A percentile compares a stretch with the other conserved stretches of the same genome.
phyloP scores from a whole-genome alignment of 2,888 invertebrate species.

The Lacanobia oleracea region DNA sequence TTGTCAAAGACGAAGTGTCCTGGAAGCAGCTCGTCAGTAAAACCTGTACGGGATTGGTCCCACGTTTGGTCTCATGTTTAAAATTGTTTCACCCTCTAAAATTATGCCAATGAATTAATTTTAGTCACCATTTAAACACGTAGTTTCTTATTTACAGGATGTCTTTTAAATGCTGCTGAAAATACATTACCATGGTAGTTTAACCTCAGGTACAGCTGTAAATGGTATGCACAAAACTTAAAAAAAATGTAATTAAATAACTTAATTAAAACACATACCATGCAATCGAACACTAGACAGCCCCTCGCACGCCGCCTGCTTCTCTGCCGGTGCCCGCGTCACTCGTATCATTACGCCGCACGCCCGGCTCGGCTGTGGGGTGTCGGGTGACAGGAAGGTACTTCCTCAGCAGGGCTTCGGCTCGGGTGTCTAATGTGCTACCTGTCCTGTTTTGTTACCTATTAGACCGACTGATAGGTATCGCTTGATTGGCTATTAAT shows the following conservation, averaged over 20 bases:
- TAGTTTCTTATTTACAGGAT: too few relatives aligned
- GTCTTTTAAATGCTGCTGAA: too few relatives aligned
- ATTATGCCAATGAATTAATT: too few relatives aligned
- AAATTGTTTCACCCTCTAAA: too few relatives aligned
- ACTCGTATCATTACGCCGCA: conserved; percentile 55
- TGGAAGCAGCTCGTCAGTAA: too few relatives aligned
- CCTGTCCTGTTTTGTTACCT: conserved; percentile 61
- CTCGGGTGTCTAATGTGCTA: conserved; percentile 82
- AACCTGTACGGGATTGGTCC: too few relatives aligned
- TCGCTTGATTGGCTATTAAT: conserved; percentile 39
- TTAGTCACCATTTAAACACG: too few relatives aligned
- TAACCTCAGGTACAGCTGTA: too few relatives aligned
- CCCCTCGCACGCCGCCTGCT: conserved; percentile 25
- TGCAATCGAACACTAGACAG: conserved; percentile 37
- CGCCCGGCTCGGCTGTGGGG: conserved; percentile 61
- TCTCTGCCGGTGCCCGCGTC: conserved; percentile 22
- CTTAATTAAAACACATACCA: neutral
- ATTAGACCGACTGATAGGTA: conserved; percentile 33
- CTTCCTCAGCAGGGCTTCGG: conserved; percentile 84
- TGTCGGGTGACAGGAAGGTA: conserved; percentile 83
- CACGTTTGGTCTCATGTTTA: too few relatives aligned
- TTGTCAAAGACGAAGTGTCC: too few relatives aligned
- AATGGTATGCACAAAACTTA: too few relatives aligned
- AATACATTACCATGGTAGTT: too few relatives aligned
- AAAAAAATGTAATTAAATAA: neutral